Percentiles rank a stretch among this genome's conserved stretches.
Conservation (phyloP, 92 coral and sea anemone genomes). For the Chrysogorgia sp. region DNA sequence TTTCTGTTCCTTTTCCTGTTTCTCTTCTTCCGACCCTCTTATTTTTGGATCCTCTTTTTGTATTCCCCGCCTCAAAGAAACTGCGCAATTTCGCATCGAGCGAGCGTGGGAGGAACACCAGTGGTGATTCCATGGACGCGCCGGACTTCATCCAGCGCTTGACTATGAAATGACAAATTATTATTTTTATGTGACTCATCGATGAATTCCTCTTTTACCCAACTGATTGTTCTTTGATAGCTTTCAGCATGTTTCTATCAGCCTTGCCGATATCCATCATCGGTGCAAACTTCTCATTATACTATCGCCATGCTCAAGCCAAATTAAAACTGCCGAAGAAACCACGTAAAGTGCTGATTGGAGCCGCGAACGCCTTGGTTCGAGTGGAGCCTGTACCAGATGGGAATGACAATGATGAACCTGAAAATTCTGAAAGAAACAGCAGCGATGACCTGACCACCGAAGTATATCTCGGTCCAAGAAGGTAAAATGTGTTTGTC, state of each 20-base stretch:
- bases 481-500: slow-evolving; percentile 1
- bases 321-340: slow-evolving; percentile 96
- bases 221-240: slow-evolving; percentile 70
- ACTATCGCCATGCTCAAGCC: slow-evolving; percentile 98
- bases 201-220: background rate
- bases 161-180: no score
- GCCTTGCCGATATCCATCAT: slow-evolving; percentile 99
- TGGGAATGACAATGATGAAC: slow-evolving; percentile 51
- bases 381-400: slow-evolving; percentile 3
- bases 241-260: slow-evolving; percentile 79
- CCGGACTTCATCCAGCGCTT: no score
- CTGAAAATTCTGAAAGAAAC: slow-evolving; percentile 21
- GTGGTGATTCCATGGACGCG: no score
- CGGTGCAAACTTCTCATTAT: slow-evolving; percentile 92
- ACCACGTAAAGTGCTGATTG: slow-evolving; percentile 73
- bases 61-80: no score
- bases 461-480: slow-evolving; percentile 37
- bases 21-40: no score
- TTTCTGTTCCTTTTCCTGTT: no score
- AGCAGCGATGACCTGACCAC: slow-evolving; percentile 38
- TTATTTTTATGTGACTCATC: no score
- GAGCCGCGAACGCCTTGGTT: slow-evolving; percentile 78
- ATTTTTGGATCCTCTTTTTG: no score
- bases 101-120: no score
- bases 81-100: no score